phyloP scores from a whole-genome alignment of 1,140 invertebrate species.

The Bombus breviceps region DNA sequence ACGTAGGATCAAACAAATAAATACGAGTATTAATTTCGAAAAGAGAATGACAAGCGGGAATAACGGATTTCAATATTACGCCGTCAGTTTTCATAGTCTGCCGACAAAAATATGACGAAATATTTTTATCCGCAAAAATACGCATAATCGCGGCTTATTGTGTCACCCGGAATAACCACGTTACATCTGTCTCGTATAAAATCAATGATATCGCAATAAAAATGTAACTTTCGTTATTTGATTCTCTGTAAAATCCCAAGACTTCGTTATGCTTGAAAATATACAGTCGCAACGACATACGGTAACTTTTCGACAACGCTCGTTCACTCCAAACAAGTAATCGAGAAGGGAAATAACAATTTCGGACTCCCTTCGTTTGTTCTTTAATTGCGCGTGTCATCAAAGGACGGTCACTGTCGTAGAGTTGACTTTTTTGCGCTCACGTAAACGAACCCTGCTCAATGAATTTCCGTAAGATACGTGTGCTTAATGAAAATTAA shows the following conservation, averaged over 20 bases:
- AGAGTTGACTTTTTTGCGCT: background rate
- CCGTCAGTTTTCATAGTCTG: background rate
- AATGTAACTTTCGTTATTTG: background rate
- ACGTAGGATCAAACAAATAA: background rate
- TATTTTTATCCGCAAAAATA: too few species aligned
- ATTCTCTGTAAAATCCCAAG: background rate
- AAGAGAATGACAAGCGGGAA: background rate
- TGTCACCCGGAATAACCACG: background rate
- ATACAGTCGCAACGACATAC: background rate
- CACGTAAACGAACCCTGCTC: background rate
- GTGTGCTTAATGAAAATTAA: constrained; percentile 65
- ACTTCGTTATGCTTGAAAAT: background rate
- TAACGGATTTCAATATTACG: background rate
- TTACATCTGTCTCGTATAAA: background rate
- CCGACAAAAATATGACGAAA: too few species aligned
- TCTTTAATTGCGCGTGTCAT: constrained; percentile 30
- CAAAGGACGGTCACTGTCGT: background rate
- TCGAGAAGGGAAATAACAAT: background rate
- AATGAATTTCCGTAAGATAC: background rate
- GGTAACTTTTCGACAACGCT: too few species aligned
- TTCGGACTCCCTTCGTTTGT: constrained; percentile 24
- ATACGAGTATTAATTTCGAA: background rate
- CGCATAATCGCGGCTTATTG: background rate
- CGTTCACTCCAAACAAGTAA: background rate
- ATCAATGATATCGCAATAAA: background rate